Percentiles rank a stretch among this genome's conserved stretches.
Conservation (phyloP, 2,888 invertebrate genomes). For the Micoletzkya japonica region DNA sequence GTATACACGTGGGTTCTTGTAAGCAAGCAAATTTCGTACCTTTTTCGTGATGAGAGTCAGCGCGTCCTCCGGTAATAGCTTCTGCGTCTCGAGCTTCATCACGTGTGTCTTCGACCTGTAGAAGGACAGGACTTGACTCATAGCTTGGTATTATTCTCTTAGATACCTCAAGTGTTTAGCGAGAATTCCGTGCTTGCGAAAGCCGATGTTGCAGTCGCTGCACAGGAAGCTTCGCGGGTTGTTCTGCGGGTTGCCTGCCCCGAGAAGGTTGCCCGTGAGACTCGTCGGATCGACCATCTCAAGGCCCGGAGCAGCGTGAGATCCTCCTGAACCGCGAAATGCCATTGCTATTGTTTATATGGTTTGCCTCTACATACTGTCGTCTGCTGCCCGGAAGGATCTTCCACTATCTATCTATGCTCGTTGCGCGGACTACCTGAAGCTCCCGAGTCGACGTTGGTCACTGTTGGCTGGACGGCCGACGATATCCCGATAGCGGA, state of each 20-base stretch:
- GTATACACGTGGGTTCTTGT: too few species aligned
- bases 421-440: not conserved
- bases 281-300: not conserved
- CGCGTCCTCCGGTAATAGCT: constrained; percentile 86
- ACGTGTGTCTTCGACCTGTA: constrained; percentile 65
- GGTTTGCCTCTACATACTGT: not conserved
- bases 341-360: not conserved
- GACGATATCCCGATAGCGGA: not conserved
- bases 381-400: not conserved
- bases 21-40: not conserved
- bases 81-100: constrained; percentile 72
- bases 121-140: not conserved
- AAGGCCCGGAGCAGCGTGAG: not conserved
- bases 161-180: constrained; percentile 84
- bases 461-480: not conserved
- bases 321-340: not conserved
- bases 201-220: constrained; percentile 91
- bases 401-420: not conserved
- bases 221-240: constrained; percentile 96
- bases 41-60: constrained; percentile 84
- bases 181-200: constrained; percentile 89
- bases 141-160: not conserved
- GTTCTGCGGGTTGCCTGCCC: not conserved
- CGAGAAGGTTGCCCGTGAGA: not conserved
- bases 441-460: too few species aligned